Conservation (phyloP, 2,113 vertebrate genomes). For the Oreocharis arfaki region DNA sequence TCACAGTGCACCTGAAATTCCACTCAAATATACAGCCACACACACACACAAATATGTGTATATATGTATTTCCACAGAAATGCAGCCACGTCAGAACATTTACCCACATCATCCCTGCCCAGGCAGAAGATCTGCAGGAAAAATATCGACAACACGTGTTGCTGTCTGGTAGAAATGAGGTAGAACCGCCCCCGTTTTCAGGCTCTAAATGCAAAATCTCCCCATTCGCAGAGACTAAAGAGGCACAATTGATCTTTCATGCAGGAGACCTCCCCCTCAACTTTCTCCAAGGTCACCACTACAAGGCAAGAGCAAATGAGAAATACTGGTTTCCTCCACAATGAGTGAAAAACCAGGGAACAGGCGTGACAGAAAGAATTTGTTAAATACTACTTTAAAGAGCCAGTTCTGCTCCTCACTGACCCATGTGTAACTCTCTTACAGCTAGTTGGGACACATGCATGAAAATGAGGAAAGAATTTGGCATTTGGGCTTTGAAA, state of each 20-base stretch:
- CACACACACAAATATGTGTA: fast-evolving
- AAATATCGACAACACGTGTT: neutral
- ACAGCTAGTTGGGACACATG: neutral
- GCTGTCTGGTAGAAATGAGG: neutral
- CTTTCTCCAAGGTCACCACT: neutral
- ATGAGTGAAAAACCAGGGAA: neutral
- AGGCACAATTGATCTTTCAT: neutral
- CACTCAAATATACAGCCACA: neutral
- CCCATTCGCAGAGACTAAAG: neutral
- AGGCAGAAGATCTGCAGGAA: neutral
- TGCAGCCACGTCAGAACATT: neutral
- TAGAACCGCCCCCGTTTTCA: neutral
- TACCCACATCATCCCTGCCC: neutral
- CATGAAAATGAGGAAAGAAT: constrained; percentile 14
- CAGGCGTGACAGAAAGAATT: neutral
- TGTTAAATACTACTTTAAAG: neutral
- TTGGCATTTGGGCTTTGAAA: constrained; percentile 18
- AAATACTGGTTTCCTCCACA: neutral
- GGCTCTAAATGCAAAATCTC: neutral
- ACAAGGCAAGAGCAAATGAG: neutral
- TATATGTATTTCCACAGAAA: neutral
- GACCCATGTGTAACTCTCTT: neutral
- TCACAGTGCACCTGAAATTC: neutral
- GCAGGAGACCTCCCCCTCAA: neutral
- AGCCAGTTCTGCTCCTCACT: neutral